Conservation (phyloP, 2,888 invertebrate species). For the Idaea aversata region DNA sequence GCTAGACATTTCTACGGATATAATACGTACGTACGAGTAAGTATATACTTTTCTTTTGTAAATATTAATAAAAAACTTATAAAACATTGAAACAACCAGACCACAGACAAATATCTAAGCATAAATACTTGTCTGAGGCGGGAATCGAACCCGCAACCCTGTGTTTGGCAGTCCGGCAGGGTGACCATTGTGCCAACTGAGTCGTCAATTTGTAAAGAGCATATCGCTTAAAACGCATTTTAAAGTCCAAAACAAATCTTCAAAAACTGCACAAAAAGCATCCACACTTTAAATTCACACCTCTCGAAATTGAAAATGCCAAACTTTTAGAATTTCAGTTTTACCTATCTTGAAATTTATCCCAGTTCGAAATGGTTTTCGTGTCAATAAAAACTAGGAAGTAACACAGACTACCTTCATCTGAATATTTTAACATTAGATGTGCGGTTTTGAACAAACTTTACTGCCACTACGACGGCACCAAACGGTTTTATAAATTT, state of each 20-base stretch:
- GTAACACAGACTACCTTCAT: not conserved
- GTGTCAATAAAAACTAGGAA: not conserved
- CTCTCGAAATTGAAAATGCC: not conserved
- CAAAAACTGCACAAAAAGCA: not conserved
- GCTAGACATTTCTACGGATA: no score
- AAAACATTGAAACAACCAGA: no score
- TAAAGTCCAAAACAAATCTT: not conserved
- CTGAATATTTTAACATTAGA: not conserved
- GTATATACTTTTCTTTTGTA: no score
- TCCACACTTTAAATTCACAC: not conserved
- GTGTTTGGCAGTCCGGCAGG: no score
- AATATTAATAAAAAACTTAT: no score
- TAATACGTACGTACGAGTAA: no score
- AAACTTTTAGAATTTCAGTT: not conserved
- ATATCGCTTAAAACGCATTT: not conserved
- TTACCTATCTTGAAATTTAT: not conserved
- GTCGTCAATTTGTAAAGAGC: no score
- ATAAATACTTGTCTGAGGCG: no score
- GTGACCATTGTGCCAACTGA: no score
- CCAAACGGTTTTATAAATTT: no score
- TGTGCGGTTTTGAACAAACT: not conserved
- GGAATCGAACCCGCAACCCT: no score
- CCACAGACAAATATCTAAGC: no score
- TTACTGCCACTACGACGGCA: not conserved
- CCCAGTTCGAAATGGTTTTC: not conserved